Evolutionary conservation across 2,888 invertebrate genomes (phyloP).

Genomic region (Lycia hirtaria): DNA sequence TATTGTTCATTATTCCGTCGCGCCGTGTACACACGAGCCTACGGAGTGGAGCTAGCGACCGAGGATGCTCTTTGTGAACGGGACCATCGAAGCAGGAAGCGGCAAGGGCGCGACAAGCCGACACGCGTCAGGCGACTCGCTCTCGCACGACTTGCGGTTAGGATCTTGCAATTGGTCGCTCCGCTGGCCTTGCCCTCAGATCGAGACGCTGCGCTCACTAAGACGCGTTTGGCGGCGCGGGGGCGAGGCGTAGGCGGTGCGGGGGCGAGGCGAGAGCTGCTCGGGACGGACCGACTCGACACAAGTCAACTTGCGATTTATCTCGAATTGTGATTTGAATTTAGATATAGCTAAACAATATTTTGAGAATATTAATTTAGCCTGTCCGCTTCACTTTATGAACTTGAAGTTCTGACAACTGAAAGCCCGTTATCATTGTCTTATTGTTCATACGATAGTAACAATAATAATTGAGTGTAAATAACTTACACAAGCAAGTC

Average conservation of each 20-base stretch:
- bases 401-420: too few species aligned
- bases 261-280: too few species aligned
- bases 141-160: neutral
- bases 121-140: neutral
- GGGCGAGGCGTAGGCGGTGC: neutral
- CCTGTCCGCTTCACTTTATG: neutral
- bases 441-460: neutral
- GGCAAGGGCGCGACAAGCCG: neutral
- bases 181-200: slow-evolving; percentile 7
- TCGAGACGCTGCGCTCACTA: neutral
- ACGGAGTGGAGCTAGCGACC: neutral
- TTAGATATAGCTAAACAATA: slow-evolving; percentile 4
- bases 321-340: slow-evolving; percentile 12
- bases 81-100: neutral
- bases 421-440: too few species aligned
- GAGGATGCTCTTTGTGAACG: neutral
- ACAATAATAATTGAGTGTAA: too few species aligned
- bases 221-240: neutral
- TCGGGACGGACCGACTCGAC: neutral
- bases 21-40: neutral
- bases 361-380: slow-evolving; percentile 5
- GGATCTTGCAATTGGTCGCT: slow-evolving; percentile 8
- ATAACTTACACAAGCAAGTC: too few species aligned
- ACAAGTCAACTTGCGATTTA: slow-evolving; percentile 8
- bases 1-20: neutral